Evolutionary conservation across 2,113 vertebrate species (phyloP), one percentile per base, ranked within the genome.

Genomic region (Dipodomys merriami): DNA sequence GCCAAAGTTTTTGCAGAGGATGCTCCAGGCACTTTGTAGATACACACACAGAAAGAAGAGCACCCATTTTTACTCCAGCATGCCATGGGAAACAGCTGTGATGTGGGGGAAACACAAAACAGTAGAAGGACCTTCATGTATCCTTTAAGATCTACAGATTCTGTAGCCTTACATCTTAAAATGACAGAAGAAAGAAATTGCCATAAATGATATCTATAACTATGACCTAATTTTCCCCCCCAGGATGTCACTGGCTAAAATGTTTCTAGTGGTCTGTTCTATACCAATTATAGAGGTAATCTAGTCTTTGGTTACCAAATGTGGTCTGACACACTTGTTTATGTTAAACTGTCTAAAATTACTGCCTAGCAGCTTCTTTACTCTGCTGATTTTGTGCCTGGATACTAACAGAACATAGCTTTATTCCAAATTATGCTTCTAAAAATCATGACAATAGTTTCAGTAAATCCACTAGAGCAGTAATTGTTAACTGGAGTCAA

Each of bases 231-330:
- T 84, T 94, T 84, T 91, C 73, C 94, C 74, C 64, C 22, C 81
- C 35, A 65, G 73, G 78, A 27, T 86, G 67, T 64, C 33, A 74
- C 46, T 93, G 62, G 82, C 67, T 93, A 83, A 92, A 83, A 83
- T 95, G 27, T 67, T 92, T 80, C 72, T 78, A 64, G 86, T 49
- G 64, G n/a, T 85, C 65, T 90, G 60, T 72, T 95, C 49, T 78
- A 33, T 85, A 88, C 53, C 88, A 95, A 79, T 80, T 91, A 81
- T 80, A 86, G 73, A 96, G 84, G 94, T 30, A 93, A 90, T 33
- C 44, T 88, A 39, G 46, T 82, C 76, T 90, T 94, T 92, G 83
- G 92, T 86, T 85, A 93, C 93, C 81, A 94, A 88, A 90, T 74
- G 22, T 12, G 86, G 44, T 68, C 72, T 83, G 88, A 88, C 57